Conservation (phyloP, 2,888 invertebrate species). For the Patella pellucida region DNA sequence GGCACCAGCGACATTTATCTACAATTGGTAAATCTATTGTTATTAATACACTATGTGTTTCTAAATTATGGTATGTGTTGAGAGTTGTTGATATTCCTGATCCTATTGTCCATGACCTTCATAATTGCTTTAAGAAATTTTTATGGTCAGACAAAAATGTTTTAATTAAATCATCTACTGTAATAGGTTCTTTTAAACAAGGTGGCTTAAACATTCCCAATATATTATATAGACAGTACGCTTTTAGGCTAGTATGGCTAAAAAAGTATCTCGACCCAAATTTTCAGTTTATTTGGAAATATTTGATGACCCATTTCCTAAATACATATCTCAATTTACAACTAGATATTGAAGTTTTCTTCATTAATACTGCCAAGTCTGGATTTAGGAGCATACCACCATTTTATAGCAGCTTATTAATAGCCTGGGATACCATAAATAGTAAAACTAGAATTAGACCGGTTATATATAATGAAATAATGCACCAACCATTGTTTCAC, state of each 20-base stretch:
- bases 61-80: not conserved
- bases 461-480: not conserved
- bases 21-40: not conserved
- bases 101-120: not conserved
- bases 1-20: not conserved
- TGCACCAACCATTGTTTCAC: not conserved
- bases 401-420: not conserved
- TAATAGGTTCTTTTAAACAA: not conserved
- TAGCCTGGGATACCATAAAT: not conserved
- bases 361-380: not conserved
- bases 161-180: not conserved
- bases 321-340: not conserved
- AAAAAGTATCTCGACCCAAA: not conserved
- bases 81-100: slow-evolving; percentile 8
- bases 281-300: not conserved
- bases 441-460: not conserved
- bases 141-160: not conserved
- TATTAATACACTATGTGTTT: not conserved
- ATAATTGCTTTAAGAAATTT: not conserved
- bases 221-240: not conserved
- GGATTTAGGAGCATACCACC: not conserved
- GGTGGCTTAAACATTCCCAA: not conserved
- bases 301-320: not conserved
- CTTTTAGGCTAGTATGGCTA: not conserved
- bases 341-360: not conserved